A percentile compares a stretch with the other conserved stretches of the same genome.
Conservation (phyloP, 2,888 invertebrate species). For the Epirrita christyi region DNA sequence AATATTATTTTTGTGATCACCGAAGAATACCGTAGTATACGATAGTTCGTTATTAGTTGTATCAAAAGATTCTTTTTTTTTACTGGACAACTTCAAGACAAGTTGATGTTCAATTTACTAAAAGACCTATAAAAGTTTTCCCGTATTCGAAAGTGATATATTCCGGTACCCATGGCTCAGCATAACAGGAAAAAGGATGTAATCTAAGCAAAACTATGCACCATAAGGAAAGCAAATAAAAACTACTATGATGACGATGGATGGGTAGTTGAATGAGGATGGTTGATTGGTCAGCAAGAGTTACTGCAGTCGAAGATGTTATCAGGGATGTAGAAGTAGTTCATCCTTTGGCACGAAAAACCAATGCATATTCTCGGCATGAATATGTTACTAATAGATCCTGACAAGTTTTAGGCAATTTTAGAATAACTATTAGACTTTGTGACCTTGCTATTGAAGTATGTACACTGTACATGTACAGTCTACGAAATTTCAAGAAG, state of each 20-base stretch:
- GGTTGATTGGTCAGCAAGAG: conserved; percentile 21
- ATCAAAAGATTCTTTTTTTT: background rate
- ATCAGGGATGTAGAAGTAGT: conserved; percentile 10
- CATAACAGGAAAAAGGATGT: conserved; percentile 24
- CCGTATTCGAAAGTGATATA: conserved; percentile 16
- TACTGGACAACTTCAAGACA: background rate
- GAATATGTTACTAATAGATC: too few relatives aligned
- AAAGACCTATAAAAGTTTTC: conserved; percentile 23
- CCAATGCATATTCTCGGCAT: too few relatives aligned
- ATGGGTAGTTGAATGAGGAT: conserved; percentile 5
- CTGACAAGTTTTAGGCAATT: too few relatives aligned
- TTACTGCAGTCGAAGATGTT: conserved; percentile 4
- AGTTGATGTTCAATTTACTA: conserved; percentile 17
- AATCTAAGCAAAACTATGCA: background rate
- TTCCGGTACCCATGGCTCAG: conserved; percentile 10
- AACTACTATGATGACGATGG: conserved; percentile 10
- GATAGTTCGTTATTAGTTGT: background rate
- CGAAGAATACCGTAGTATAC: background rate
- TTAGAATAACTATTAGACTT: too few relatives aligned
- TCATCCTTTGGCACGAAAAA: too few relatives aligned
- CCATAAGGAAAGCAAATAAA: conserved; percentile 19
- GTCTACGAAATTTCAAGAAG: too few relatives aligned
- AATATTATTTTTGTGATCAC: background rate
- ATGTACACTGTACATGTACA: too few relatives aligned
- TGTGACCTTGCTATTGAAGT: too few relatives aligned